Percentiles rank a stretch among this genome's conserved stretches.
Evolutionary conservation across 2,797 vertebrate species (phyloP).

Genomic region (Enteromius anoplus): DNA sequence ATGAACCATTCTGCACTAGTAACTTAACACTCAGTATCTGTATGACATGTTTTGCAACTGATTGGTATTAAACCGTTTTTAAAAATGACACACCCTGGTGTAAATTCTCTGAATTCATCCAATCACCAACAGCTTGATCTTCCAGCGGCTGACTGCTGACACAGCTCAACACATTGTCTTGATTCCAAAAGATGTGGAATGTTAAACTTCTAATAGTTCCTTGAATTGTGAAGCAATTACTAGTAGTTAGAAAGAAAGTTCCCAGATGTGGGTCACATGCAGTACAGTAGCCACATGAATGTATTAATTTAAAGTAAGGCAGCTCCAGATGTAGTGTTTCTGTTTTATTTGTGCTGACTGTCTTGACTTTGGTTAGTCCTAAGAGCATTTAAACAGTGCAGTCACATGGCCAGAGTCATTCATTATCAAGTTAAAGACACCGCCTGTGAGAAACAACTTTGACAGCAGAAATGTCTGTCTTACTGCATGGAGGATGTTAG

Average conservation of each 20-base stretch:
- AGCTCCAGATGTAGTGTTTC: neutral
- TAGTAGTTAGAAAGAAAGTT: neutral
- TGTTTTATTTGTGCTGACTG: constrained; percentile 10
- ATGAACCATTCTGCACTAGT: neutral
- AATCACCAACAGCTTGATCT: neutral
- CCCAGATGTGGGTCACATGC: neutral
- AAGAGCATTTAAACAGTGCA: constrained; percentile 16
- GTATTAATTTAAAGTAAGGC: neutral
- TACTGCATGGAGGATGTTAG: neutral
- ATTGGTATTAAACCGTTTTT: constrained; percentile 38
- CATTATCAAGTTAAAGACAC: constrained; percentile 47
- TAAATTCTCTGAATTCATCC: neutral
- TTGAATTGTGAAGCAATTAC: neutral
- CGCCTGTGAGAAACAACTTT: constrained; percentile 25
- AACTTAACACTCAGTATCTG: neutral
- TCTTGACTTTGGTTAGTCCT: neutral
- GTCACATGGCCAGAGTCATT: constrained; percentile 44
- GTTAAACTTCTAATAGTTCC: neutral
- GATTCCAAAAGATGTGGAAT: neutral
- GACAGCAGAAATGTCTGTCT: constrained; percentile 6
- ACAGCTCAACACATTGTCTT: neutral
- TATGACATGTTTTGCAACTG: constrained; percentile 1
- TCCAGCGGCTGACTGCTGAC: neutral
- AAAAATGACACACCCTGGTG: neutral
- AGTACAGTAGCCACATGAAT: neutral